Conservation (phyloP, 1,140 invertebrate species). For the Helicoverpa armigera region DNA sequence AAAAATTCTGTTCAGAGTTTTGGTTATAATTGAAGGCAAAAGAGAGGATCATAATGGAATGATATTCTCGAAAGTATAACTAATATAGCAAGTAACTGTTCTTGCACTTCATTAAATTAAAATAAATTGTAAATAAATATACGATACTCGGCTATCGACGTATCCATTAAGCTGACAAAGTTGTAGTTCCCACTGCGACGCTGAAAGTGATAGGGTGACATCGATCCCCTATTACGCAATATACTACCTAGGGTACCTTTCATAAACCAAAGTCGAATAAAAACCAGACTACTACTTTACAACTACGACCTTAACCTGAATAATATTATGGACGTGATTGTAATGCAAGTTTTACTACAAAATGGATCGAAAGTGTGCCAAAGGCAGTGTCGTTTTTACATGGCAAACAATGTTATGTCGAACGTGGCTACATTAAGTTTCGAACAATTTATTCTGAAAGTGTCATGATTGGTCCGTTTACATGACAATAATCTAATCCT, state of each 20-base stretch:
- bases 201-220: conserved; percentile 24
- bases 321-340: conserved; percentile 36
- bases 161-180: neutral
- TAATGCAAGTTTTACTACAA: conserved; percentile 35
- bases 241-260: conserved; percentile 3
- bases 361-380: conserved; percentile 5
- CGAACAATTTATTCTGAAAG: no score
- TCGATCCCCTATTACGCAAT: conserved; percentile 13
- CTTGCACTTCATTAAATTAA: no score
- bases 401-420: neutral
- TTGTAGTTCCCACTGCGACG: neutral
- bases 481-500: conserved; percentile 5
- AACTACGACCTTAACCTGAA: conserved; percentile 7
- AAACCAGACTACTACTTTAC: conserved; percentile 3
- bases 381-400: neutral
- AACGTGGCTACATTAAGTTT: no score
- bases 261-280: conserved; percentile 9
- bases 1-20: neutral
- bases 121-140: no score
- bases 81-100: no score
- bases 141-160: neutral
- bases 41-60: no score
- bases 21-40: no score
- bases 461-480: neutral
- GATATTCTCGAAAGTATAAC: no score